Conservation (phyloP, 2,113 vertebrate genomes). For the Leptobrachium ailaonicum region DNA sequence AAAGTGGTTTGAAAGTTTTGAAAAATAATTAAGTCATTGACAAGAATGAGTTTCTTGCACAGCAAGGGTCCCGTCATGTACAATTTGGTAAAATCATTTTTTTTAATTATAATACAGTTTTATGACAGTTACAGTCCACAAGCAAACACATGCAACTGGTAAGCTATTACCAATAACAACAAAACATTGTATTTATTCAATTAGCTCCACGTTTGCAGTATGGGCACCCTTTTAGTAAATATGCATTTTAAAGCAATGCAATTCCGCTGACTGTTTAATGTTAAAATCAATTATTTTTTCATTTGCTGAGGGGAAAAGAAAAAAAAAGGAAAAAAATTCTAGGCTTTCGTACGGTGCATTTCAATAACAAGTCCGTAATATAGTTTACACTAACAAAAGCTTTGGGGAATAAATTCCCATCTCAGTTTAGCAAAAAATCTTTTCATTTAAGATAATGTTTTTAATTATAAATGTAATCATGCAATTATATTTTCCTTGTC, state of each 20-base stretch:
- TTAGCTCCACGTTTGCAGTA: background rate
- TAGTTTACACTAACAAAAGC: constrained; percentile 48
- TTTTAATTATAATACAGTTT: no score
- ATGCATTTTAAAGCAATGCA: constrained; percentile 27
- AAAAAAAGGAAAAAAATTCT: background rate
- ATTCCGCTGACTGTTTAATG: constrained; percentile 39
- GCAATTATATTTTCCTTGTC: constrained; percentile 51
- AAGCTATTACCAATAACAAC: background rate
- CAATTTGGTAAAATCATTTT: no score
- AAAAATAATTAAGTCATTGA: no score
- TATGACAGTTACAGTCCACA: no score
- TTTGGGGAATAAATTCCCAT: constrained; percentile 49
- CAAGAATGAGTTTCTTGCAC: no score
- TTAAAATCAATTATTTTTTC: constrained; percentile 47
- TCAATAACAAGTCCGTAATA: constrained; percentile 47
- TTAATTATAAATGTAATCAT: constrained; percentile 52
- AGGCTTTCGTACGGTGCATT: constrained; percentile 30
- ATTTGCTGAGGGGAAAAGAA: constrained; percentile 7
- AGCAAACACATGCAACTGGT: no score
- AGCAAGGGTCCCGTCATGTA: no score
- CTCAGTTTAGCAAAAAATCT: constrained; percentile 49
- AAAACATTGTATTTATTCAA: constrained; percentile 2
- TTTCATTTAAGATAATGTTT: constrained; percentile 52
- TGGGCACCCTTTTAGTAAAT: constrained; percentile 13
- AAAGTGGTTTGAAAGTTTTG: no score